These are phyloP conservation scores for Turnix velox DNA, from an alignment of 2,113 vertebrate genomes.

Conservation along the genomic window DNA sequence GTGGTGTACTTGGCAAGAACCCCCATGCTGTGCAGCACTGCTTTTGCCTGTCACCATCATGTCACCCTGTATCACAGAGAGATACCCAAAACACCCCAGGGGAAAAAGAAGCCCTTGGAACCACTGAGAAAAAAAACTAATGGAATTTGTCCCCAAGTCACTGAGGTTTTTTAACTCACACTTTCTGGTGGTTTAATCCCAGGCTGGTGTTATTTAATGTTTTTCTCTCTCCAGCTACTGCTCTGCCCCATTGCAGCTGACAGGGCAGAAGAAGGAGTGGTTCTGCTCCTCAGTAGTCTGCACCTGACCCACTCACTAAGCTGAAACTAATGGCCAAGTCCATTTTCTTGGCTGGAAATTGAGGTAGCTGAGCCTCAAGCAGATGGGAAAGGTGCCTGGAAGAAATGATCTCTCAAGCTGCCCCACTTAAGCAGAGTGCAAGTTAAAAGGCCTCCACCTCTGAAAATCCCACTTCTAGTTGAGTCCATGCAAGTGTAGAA, in stretches of 20 bases:
- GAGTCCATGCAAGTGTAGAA: not conserved
- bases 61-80: not conserved
- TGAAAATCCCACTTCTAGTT: not conserved
- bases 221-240: not conserved
- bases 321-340: not conserved
- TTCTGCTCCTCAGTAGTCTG: not conserved
- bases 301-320: not conserved
- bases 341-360: not conserved
- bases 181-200: not conserved
- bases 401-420: not conserved
- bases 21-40: not conserved
- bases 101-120: not conserved
- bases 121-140: not conserved
- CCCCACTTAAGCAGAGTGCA: not conserved
- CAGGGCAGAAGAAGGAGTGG: not conserved
- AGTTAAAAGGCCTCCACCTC: not conserved
- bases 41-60: not conserved
- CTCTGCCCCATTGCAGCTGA: not conserved
- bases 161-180: not conserved
- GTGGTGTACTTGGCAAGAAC: not conserved
- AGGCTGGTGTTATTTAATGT: not conserved
- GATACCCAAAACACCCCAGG: not conserved
- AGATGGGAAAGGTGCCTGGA: not conserved
- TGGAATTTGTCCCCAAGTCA: not conserved
- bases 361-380: not conserved